Percentiles rank a stretch among this genome's conserved stretches.
These are phyloP conservation scores for Tapera naevia DNA, from an alignment of 2,797 vertebrate species.

Conservation along the genomic window DNA sequence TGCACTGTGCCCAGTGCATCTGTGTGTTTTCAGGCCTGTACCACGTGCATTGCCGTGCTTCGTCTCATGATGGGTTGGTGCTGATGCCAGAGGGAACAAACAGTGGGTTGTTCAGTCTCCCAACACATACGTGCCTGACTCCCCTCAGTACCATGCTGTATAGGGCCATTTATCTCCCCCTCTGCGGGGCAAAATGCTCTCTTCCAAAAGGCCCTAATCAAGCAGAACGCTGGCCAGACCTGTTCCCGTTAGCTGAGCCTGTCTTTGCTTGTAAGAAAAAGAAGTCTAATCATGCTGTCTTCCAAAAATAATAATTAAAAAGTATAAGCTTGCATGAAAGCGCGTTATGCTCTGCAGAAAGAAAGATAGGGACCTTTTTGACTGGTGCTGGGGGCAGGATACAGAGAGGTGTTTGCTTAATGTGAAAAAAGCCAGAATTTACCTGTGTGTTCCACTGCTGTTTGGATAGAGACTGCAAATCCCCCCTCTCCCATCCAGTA, in stretches of 20 bases:
- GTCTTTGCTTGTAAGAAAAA: slow-evolving; percentile 57
- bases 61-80: background rate
- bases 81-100: slow-evolving; percentile 22
- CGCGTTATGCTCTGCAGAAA: background rate
- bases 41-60: background rate
- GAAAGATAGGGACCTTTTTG: slow-evolving; percentile 65
- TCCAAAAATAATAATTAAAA: slow-evolving; percentile 68
- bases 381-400: slow-evolving; percentile 19
- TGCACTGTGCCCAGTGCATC: background rate
- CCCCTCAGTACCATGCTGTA: background rate
- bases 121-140: background rate
- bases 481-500: background rate
- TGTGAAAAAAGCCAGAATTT: slow-evolving; percentile 60
- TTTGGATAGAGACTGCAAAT: slow-evolving; percentile 39
- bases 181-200: background rate
- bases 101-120: slow-evolving; percentile 1
- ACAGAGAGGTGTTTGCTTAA: slow-evolving; percentile 42
- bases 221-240: slow-evolving; percentile 36
- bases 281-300: background rate
- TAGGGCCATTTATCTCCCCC: slow-evolving; percentile 31
- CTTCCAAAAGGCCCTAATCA: slow-evolving; percentile 17
- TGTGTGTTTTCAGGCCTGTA: background rate
- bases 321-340: slow-evolving; percentile 37
- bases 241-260: slow-evolving; percentile 10
- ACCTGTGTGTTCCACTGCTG: slow-evolving; percentile 37